phyloP scores from a whole-genome alignment of 2,113 vertebrate genomes.

The Dermatemys mawii region DNA sequence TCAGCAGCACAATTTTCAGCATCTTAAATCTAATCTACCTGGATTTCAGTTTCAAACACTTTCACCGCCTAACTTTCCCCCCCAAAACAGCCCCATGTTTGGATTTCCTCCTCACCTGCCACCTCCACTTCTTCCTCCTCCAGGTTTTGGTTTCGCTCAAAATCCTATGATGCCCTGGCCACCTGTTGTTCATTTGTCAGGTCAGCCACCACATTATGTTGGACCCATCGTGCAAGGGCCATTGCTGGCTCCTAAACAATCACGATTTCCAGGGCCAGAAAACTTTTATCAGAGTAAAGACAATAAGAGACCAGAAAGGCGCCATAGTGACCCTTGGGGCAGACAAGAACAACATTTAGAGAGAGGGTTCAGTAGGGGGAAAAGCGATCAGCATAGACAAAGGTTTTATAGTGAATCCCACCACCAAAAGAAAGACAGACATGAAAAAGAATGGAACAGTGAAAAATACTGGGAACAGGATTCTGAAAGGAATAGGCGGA shows the following conservation, averaged over 20 bases:
- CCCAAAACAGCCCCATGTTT: conserved; percentile 76
- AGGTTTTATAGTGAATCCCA: conserved; percentile 87
- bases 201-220: conserved; percentile 79
- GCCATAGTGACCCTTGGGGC: conserved; percentile 89
- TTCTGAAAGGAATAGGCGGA: conserved; percentile 81
- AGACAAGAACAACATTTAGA: conserved; percentile 83
- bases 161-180: conserved; percentile 83
- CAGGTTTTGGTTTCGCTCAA: conserved; percentile 81
- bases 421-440: conserved; percentile 87
- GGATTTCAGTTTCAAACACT: conserved; percentile 79
- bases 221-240: conserved; percentile 79
- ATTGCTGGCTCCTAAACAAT: conserved; percentile 63
- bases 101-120: conserved; percentile 84
- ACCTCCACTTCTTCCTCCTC: conserved; percentile 81
- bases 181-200: conserved; percentile 77
- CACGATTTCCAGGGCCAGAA: conserved; percentile 81
- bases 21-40: conserved; percentile 74
- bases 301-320: conserved; percentile 83
- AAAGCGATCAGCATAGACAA: conserved; percentile 83
- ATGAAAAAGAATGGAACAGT: conserved; percentile 81
- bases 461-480: conserved; percentile 84
- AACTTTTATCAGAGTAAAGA: conserved; percentile 83
- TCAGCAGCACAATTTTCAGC: conserved; percentile 77
- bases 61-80: conserved; percentile 73
- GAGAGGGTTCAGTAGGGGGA: conserved; percentile 81